Conservation (phyloP, 2,113 vertebrate species). For the Hystrix cristata region DNA sequence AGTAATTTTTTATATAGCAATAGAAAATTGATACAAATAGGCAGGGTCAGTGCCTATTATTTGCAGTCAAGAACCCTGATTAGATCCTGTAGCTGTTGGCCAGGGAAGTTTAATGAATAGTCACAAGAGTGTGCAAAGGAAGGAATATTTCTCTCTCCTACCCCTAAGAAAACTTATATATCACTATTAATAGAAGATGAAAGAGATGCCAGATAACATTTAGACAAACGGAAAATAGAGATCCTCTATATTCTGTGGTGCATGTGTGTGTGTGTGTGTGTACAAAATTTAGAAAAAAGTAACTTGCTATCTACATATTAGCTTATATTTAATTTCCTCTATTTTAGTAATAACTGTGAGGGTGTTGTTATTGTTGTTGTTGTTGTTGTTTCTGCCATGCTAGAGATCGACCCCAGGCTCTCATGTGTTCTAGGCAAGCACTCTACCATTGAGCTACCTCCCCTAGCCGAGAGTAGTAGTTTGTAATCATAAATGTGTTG, state of each 20-base stretch:
- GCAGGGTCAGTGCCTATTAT: not conserved
- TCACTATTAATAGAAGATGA: not conserved
- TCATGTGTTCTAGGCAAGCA: not conserved
- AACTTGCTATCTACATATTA: not conserved
- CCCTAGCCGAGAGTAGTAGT: not conserved
- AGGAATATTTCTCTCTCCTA: not conserved
- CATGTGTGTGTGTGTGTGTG: not conserved
- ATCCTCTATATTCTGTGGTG: not conserved
- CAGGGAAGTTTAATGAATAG: not conserved
- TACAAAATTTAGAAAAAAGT: not conserved
- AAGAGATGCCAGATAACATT: constrained; percentile 26
- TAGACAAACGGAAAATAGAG: constrained; percentile 13
- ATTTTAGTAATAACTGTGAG: not conserved
- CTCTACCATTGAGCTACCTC: not conserved
- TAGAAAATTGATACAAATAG: constrained; percentile 9
- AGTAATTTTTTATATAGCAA: not conserved
- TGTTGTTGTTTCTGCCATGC: not conserved
- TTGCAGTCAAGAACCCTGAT: not conserved
- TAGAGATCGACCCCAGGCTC: not conserved
- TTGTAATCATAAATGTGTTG: constrained; percentile 45
- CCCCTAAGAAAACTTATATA: not conserved
- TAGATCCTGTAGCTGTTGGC: not conserved
- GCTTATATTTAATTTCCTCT: not conserved
- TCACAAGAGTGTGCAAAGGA: not conserved
- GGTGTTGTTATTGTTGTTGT: not conserved